Percentiles rank a stretch among this genome's conserved stretches.
phyloP scores from a whole-genome alignment of 2,113 vertebrate species.

The Myiozetetes cayanensis region DNA sequence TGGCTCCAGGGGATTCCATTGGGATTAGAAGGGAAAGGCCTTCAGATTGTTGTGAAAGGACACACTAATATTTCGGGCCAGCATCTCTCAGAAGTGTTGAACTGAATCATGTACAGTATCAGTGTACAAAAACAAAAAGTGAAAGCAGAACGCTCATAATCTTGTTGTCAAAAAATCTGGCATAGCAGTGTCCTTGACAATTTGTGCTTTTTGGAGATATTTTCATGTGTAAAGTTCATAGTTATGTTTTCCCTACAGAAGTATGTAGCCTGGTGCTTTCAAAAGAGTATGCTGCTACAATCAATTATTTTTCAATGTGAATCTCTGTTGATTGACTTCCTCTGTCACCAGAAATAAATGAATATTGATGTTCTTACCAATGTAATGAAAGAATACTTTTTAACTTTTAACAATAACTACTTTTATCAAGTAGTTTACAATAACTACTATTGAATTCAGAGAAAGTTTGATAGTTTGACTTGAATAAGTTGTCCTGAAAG shows the following conservation, averaged over 20 bases:
- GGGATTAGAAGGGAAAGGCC: background rate
- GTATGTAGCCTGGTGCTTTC: background rate
- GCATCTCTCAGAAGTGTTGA: background rate
- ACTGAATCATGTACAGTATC: background rate
- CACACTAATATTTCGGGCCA: background rate
- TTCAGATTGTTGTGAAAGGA: background rate
- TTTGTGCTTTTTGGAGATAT: background rate
- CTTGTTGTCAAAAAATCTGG: background rate
- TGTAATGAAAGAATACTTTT: background rate
- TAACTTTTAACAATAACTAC: background rate
- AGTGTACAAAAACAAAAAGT: background rate
- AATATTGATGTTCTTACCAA: background rate
- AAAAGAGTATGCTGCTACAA: background rate
- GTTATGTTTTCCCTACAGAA: background rate
- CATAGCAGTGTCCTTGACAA: background rate
- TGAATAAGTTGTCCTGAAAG: background rate
- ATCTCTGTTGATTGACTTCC: background rate
- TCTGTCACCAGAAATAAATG: background rate
- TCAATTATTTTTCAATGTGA: slow-evolving; percentile 38
- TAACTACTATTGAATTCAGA: background rate
- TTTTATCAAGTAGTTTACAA: background rate
- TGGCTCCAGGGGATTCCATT: background rate
- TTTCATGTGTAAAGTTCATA: background rate
- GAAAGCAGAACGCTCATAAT: background rate
- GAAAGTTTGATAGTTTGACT: background rate